Percentiles rank a stretch among this genome's conserved stretches.
phyloP scores from a whole-genome alignment of 2,797 vertebrate species.

The Danio tinwini region DNA sequence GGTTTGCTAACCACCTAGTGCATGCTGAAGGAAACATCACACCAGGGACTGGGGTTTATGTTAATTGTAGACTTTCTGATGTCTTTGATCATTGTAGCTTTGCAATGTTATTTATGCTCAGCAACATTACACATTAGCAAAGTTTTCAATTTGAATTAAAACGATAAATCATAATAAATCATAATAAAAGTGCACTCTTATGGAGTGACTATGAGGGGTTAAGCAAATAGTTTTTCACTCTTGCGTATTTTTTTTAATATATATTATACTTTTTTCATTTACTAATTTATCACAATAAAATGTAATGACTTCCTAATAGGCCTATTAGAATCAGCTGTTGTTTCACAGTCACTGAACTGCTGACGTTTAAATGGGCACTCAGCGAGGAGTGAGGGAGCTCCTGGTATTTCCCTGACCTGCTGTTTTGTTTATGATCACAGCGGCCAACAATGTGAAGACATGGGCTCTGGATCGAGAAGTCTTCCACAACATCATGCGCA shows the following conservation, averaged over 20 bases:
- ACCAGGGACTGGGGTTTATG: no score
- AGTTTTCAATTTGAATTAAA: no score
- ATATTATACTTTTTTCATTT: constrained; percentile 3
- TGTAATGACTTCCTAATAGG: constrained; percentile 7
- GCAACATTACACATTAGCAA: no score
- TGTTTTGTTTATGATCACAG: constrained; percentile 73
- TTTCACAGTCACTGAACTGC: constrained; percentile 27
- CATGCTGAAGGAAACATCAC: no score
- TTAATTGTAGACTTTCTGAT: no score
- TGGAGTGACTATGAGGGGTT: not conserved
- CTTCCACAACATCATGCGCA: constrained; percentile 97
- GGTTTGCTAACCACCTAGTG: no score
- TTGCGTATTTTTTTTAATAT: not conserved
- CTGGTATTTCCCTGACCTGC: constrained; percentile 41
- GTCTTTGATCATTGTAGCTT: no score
- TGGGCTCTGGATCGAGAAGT: constrained; percentile 93
- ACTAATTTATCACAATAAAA: constrained; percentile 27
- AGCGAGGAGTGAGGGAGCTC: not conserved
- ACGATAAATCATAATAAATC: no score
- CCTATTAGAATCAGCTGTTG: constrained; percentile 51
- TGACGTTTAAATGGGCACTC: constrained; percentile 35
- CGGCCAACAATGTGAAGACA: constrained; percentile 84
- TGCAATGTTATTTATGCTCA: no score
- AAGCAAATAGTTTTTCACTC: not conserved
- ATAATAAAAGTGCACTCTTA: no score